Evolutionary conservation across 2,888 invertebrate species (phyloP), one percentile per base, ranked within the genome.

Genomic region (Matsumyia berberina): DNA sequence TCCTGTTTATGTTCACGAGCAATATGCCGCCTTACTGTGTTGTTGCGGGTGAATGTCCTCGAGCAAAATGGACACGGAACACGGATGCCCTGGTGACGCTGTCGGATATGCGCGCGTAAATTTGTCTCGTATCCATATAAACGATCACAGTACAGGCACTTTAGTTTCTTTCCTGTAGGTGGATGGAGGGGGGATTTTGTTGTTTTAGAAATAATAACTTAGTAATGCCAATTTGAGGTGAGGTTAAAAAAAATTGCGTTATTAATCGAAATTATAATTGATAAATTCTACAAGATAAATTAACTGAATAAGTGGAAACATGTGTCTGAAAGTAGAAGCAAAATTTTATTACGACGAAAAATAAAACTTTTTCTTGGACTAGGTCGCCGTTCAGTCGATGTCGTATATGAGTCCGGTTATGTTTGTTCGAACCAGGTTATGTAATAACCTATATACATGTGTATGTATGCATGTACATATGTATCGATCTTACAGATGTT

Each of bases 51-150:
- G 92, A 97, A 97, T 53, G 97, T 97, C 89, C 97, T 95, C 90
- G 96, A 94, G 93, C 97, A 97, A 92, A 96, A 97, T 80, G 97
- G 97, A 92, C 97, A 97, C 72, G 97, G 97, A 90, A 97, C 97
- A 69, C 97, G 94, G 89, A 97, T 97, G 88, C 97, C 97, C 92
- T 97, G 97, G 92, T 97, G 97, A 91, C 97, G 95, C 91, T 97
- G 97, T 72, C 97, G 93, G 90, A 97, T 97, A 93, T 97, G 97
- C 87, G 97, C 97, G 88, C 97, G 95, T 91, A 97, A 93, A 92
- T 97, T 97, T 90, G 97, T 97, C 94, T 97, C 97, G 92, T 97
- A 97, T 87, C 97, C 97, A 92, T 97, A 97, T 85, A 97, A 94
- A 90, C 97, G 94, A 93, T 97, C 97, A 94, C 97, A 97, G 92